A percentile compares a stretch with the other conserved stretches of the same genome.
phyloP scores from a whole-genome alignment of 1,140 invertebrate genomes.

The Drosophila novamexicana region DNA sequence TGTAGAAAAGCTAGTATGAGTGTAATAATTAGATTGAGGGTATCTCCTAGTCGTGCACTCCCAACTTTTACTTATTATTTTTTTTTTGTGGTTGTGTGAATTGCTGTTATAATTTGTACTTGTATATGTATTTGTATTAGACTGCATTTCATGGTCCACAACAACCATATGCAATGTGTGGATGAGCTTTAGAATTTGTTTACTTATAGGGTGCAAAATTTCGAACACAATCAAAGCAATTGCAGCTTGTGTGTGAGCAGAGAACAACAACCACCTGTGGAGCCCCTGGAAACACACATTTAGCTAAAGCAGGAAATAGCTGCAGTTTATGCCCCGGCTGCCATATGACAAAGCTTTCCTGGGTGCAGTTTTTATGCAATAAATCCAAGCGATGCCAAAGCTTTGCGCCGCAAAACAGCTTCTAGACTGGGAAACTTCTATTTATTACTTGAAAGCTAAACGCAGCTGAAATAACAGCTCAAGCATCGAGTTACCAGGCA shows the following conservation, averaged over 20 bases:
- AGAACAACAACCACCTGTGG: conserved; percentile 40
- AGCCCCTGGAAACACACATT: background rate
- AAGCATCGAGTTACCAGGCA: background rate
- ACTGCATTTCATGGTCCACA: conserved; percentile 23
- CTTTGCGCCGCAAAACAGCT: background rate
- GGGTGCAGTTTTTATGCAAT: background rate
- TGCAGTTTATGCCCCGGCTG: conserved; percentile 3
- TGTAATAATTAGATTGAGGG: no score
- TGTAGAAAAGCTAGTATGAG: no score
- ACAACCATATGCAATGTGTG: conserved; percentile 9
- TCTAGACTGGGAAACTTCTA: conserved; percentile 9
- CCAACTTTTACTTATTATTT: conserved; percentile 5
- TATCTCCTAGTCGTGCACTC: no score
- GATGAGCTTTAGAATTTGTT: conserved; percentile 38
- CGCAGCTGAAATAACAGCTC: background rate
- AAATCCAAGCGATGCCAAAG: conserved; percentile 18
- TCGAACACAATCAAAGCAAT: conserved; percentile 10
- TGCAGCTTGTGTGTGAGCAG: background rate
- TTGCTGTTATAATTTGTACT: conserved; percentile 3
- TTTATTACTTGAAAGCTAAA: background rate
- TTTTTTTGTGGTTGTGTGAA: conserved; percentile 19
- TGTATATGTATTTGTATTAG: background rate
- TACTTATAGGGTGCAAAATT: conserved; percentile 17
- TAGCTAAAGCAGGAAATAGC: conserved; percentile 16
- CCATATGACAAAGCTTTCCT: conserved; percentile 20